Percentiles rank a stretch among this genome's conserved stretches.
These are phyloP conservation scores for Drosophila nannoptera DNA, from an alignment of 1,140 invertebrate species.

Conservation along the genomic window DNA sequence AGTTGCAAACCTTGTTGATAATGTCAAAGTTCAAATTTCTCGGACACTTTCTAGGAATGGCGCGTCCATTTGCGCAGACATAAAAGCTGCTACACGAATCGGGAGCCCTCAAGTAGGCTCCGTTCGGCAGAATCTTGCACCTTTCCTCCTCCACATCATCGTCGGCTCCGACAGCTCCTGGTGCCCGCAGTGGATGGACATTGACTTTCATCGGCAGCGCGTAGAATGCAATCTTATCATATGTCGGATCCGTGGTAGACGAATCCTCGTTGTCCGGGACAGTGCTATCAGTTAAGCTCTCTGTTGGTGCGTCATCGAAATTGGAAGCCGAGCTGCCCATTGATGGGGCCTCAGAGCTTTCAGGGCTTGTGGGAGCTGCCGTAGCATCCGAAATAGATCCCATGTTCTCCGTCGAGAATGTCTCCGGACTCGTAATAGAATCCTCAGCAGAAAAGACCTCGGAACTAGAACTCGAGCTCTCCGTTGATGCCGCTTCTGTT, in stretches of 20 bases:
- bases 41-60: slow-evolving; percentile 24
- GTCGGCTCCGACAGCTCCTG: not conserved
- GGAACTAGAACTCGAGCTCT: slow-evolving; percentile 10
- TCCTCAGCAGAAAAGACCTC: slow-evolving; percentile 10
- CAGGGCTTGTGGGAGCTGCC: not conserved
- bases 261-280: not conserved
- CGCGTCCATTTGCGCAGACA: slow-evolving; percentile 29
- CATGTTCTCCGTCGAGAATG: not conserved
- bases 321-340: not conserved
- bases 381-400: not conserved
- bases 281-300: not conserved
- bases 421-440: not conserved
- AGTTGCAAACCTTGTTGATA: not conserved
- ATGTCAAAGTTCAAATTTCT: slow-evolving; percentile 30
- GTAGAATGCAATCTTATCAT: not conserved
- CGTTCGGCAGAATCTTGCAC: slow-evolving; percentile 13
- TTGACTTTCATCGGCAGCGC: not conserved
- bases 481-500: not conserved
- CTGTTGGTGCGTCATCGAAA: not conserved
- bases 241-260: not conserved
- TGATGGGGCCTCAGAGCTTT: not conserved
- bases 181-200: not conserved
- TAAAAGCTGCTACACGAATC: slow-evolving; percentile 22
- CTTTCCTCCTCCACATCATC: no score
- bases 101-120: not conserved